These are phyloP conservation scores for Thunnus thynnus DNA, from an alignment of 2,113 vertebrate genomes.

Conservation along the genomic window DNA sequence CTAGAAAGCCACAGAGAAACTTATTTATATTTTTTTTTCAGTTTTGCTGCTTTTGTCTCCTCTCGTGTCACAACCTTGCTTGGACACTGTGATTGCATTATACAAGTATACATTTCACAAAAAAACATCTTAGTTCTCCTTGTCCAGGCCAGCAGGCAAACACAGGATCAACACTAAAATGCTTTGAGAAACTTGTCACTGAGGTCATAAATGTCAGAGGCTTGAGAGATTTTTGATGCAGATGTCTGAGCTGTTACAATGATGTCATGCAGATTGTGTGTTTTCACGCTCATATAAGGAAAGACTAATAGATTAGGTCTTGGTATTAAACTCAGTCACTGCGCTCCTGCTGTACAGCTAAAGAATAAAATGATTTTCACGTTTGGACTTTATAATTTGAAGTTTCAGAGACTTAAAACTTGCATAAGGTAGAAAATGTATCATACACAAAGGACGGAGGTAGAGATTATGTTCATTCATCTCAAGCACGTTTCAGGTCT, in stretches of 20 bases:
- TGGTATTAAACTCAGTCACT: no score
- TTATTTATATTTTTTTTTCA: not conserved
- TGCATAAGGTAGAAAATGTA: no score
- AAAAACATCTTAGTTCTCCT: not conserved
- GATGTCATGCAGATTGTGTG: not conserved
- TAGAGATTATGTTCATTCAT: not conserved
- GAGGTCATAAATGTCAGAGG: slow-evolving; percentile 14
- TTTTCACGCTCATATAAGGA: no score
- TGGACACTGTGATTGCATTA: not conserved
- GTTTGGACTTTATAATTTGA: no score
- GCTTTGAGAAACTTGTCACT: slow-evolving; percentile 21
- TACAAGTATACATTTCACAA: not conserved
- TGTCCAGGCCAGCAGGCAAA: not conserved
- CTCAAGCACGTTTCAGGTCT: not conserved
- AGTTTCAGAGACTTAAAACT: no score
- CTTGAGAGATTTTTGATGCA: slow-evolving; percentile 4
- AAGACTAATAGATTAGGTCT: no score
- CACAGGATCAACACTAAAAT: not conserved
- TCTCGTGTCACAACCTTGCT: not conserved
- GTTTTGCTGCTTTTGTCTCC: not conserved
- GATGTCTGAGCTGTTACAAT: not conserved
- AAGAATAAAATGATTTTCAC: no score
- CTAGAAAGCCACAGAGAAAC: not conserved
- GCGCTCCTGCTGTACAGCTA: no score
- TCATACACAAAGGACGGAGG: no score